Base-by-base conservation (phyloP, 2,113 vertebrate species). In the Xenopus laevis region DNA sequence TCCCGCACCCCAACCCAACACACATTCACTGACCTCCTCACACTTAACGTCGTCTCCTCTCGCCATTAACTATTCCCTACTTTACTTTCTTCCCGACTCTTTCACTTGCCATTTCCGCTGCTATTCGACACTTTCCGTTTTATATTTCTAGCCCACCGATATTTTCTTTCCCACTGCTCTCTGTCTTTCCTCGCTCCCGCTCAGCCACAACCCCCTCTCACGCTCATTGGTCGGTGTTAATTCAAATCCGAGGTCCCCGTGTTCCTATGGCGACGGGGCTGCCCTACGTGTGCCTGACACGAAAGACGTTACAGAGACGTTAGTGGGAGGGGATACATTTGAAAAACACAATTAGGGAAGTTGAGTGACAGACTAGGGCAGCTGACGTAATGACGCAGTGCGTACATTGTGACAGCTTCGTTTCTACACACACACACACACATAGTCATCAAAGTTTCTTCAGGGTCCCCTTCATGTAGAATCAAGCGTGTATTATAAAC, bases 211-310 rank as follows among this genome's bases (percentile, higher is more conserved):
- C 33, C 45, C 47, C 3, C 72, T 67, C 30, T 27, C 18, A 10
- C 33, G 21, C 30, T 69, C 12, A 76, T 76, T 76, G 73, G 73
- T 12, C 27, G 52, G 57, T n/a, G 15, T 9, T 15, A 7, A 27
- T 76, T 76, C 73, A 76, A 76, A 76, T 62, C 13, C 53, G 12
- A 76, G 65, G 73, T 7, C 73, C 73, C 59, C 55, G 0, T 1
- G 47, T 63, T 44, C 0, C 66, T 30, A 40, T 75, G 18, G 46
- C 10, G 44, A 68, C 66, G 11, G 15, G 59, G 65, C 73, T 69
- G 73, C n/a, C 73, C 58, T 3, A 13, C 0, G 3, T 1, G 59
- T 12, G 73, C 73, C 73, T 76, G 73, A 57, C 44, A 2, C 4
- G 18, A 44, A 12, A 16, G 9, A 50, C 15, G 47, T 40, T 16